These are phyloP conservation scores for Campoplex capitator DNA, from an alignment of 2,888 invertebrate genomes.

Conservation along the genomic window DNA sequence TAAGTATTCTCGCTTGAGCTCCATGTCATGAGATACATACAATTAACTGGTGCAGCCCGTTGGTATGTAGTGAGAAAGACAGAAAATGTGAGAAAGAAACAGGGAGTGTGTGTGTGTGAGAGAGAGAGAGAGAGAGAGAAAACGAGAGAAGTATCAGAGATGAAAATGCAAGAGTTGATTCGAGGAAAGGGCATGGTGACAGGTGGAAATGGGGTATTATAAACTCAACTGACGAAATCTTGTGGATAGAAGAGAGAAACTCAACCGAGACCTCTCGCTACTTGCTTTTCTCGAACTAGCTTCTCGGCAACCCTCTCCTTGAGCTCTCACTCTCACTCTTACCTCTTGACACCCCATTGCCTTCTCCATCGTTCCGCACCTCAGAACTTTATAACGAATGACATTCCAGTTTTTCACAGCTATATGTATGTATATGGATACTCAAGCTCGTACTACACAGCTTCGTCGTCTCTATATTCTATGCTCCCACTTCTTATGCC, in stretches of 20 bases:
- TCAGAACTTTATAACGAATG: slow-evolving; percentile 78
- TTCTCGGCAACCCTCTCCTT: slow-evolving; percentile 41
- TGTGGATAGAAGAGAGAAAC: slow-evolving; percentile 47
- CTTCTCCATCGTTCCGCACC: slow-evolving; percentile 66
- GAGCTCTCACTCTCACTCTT: slow-evolving; percentile 4
- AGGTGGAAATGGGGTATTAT: slow-evolving; percentile 66
- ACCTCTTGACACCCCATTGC: slow-evolving; percentile 31
- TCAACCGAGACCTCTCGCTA: slow-evolving; percentile 45
- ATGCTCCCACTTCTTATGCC: slow-evolving; percentile 1
- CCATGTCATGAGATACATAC: slow-evolving; percentile 31
- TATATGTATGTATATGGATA: slow-evolving; percentile 3
- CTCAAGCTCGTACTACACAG: slow-evolving; percentile 10
- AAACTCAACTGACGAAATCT: slow-evolving; percentile 59
- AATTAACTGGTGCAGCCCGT: slow-evolving; percentile 31
- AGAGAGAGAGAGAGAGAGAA: slow-evolving; percentile 10
- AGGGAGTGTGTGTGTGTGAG: neutral
- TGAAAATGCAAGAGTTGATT: slow-evolving; percentile 52
- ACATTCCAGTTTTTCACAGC: slow-evolving; percentile 60
- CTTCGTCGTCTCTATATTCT: slow-evolving; percentile 15
- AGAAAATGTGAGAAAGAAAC: neutral
- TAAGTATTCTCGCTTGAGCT: slow-evolving; percentile 36
- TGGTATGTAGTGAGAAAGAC: slow-evolving; percentile 12
- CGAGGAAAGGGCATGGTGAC: slow-evolving; percentile 52
- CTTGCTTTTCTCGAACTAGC: slow-evolving; percentile 56
- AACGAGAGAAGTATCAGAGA: slow-evolving; percentile 38